Base-by-base conservation (phyloP, 2,888 invertebrate species). In the Anorthoa munda region DNA sequence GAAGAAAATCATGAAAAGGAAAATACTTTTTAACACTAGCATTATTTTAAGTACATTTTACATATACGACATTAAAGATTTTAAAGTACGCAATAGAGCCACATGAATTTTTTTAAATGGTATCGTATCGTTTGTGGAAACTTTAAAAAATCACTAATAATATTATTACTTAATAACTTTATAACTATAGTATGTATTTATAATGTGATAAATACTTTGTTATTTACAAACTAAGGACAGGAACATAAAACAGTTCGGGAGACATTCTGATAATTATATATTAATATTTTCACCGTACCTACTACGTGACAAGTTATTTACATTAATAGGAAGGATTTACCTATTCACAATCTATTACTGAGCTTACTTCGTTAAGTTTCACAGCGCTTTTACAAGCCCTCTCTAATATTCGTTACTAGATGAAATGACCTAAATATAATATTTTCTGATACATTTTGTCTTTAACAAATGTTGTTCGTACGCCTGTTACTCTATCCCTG, bases 241-340 rank as follows among this genome's bases (percentile, higher is more conserved):
- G 96, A 96, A 96, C 96, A 95, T 94, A 96, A 95, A 94, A 95
- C 94, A 95, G 95, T 95, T 95, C 93, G 91, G 93, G 93, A 94
- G 93, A 93, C 92, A 90, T 93, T 92, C 88, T 93, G 93, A 94
- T 92, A 46, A 61, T 61, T 61, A 95, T 95, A 96, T 96, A 95
- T 95, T 96, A 96, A 93, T 94, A 90, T 94, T 94, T 94, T 93
- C 90, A 93, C 90, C 90, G 89, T 92, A 93, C 82, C 90, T 92
- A 91, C 91, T 93, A 93, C 88, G 89, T 90, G 90, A 91, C 89
- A 90, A 92, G 89, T 91, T 95, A 96, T 95, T 91, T 95, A 96
- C 95, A 95, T 86, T 90, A 87, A 91, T 91, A 93, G 92, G 92
- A 92, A 92, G 89, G 88, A 91, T 91, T 91, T 89, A 92, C 89